Percentiles rank a stretch among this genome's conserved stretches.
Conservation (phyloP, 2,797 vertebrate genomes). For the Pempheris klunzingeri region DNA sequence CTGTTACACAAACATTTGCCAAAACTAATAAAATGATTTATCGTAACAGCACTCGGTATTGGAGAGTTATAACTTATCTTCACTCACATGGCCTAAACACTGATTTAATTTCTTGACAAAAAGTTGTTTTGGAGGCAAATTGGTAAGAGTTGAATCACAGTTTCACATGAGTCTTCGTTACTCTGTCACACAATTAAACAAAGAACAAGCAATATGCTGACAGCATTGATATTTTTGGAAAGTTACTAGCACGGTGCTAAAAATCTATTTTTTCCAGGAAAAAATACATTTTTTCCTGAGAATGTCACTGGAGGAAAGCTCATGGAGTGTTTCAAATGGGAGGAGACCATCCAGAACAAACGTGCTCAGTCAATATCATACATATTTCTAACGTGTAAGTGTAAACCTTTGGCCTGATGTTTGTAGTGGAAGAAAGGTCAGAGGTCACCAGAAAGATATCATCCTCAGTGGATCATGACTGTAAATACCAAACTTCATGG, state of each 20-base stretch:
- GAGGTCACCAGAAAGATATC: slow-evolving; percentile 27
- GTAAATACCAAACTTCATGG: slow-evolving; percentile 18
- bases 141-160: not conserved
- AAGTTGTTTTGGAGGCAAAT: not conserved
- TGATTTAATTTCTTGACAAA: not conserved
- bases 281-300: not conserved
- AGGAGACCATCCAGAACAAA: not conserved
- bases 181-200: not conserved
- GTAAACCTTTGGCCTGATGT: slow-evolving; percentile 13
- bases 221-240: slow-evolving; percentile 1
- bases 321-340: not conserved
- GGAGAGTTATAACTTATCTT: not conserved
- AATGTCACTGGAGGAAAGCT: slow-evolving; percentile 4
- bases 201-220: not conserved
- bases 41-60: not conserved
- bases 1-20: not conserved
- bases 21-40: slow-evolving; percentile 15
- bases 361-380: slow-evolving; percentile 48
- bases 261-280: not conserved
- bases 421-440: slow-evolving; percentile 48
- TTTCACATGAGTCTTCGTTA: too few species aligned
- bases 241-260: not conserved
- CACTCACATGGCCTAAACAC: not conserved
- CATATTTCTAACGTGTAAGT: slow-evolving; percentile 37
- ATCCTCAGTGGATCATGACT: slow-evolving; percentile 13